A percentile compares a stretch with the other conserved stretches of the same genome.
Evolutionary conservation across 2,113 vertebrate species (phyloP).

Genomic region (Astur gentilis): DNA sequence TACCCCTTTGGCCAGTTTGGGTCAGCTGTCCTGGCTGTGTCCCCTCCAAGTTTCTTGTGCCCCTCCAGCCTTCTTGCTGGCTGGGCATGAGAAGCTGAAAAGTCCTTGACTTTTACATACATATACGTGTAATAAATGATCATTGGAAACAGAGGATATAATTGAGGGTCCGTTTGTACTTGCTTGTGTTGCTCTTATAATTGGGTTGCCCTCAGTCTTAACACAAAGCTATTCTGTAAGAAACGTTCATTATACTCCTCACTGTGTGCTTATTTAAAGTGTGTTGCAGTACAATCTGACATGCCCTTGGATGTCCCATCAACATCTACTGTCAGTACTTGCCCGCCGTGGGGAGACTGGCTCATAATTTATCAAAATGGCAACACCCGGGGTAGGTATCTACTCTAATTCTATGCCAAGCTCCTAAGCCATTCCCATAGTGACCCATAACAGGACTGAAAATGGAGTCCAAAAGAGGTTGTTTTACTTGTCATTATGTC

Average conservation of each 20-base stretch:
- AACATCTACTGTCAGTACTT: background rate
- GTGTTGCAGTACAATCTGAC: background rate
- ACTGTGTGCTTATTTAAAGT: background rate
- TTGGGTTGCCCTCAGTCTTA: background rate
- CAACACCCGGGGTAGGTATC: background rate
- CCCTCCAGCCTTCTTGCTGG: too few species aligned
- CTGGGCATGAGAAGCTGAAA: too few species aligned
- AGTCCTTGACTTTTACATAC: background rate
- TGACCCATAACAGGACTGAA: background rate
- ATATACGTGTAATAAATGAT: background rate
- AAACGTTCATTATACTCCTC: background rate
- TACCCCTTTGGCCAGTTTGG: too few species aligned
- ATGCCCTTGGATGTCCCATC: background rate
- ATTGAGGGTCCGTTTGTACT: background rate
- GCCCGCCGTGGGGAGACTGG: fast-evolving
- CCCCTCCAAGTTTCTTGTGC: too few species aligned
- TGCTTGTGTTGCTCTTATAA: background rate
- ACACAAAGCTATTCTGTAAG: background rate
- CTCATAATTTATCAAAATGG: background rate
- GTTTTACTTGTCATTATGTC: background rate
- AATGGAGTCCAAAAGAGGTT: background rate
- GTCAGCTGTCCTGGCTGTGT: too few species aligned
- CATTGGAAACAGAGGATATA: background rate
- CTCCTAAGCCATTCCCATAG: background rate
- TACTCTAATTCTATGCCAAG: background rate